Conservation (phyloP, 2,888 invertebrate species). For the Pemphredon lugubris region DNA sequence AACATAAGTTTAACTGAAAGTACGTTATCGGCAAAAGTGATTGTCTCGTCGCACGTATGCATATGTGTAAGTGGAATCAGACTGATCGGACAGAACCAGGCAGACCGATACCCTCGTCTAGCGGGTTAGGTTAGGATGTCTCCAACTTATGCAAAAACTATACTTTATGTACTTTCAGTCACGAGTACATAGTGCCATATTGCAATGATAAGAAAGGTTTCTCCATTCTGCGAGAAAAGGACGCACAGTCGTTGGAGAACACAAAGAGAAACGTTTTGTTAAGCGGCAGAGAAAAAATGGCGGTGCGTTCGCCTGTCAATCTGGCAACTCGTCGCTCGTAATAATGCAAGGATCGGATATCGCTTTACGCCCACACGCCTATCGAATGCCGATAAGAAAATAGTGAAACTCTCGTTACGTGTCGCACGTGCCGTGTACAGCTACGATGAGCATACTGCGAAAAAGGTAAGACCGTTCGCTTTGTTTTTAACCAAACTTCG, state of each 20-base stretch:
- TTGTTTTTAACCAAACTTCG: too few species aligned
- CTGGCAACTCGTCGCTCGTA: constrained; percentile 40
- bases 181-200: constrained; percentile 49
- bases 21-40: too few species aligned
- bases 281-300: constrained; percentile 27
- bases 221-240: constrained; percentile 26
- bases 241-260: constrained; percentile 13
- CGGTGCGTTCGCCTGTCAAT: constrained; percentile 37
- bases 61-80: too few species aligned
- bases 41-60: too few species aligned
- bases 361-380: constrained; percentile 51
- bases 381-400: constrained; percentile 57
- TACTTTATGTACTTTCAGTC: constrained; percentile 23
- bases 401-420: constrained; percentile 22
- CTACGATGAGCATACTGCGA: constrained; percentile 74
- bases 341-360: constrained; percentile 52
- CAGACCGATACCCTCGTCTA: too few species aligned
- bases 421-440: constrained; percentile 40
- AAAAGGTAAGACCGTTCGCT: constrained; percentile 62
- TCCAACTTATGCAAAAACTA: constrained; percentile 36
- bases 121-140: constrained; percentile 38
- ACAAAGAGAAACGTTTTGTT: constrained; percentile 15
- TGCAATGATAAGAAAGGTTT: constrained; percentile 52
- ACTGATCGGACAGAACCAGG: too few species aligned
- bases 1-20: too few species aligned